phyloP scores from a whole-genome alignment of 1,140 invertebrate genomes.

The Chelonus insularis region DNA sequence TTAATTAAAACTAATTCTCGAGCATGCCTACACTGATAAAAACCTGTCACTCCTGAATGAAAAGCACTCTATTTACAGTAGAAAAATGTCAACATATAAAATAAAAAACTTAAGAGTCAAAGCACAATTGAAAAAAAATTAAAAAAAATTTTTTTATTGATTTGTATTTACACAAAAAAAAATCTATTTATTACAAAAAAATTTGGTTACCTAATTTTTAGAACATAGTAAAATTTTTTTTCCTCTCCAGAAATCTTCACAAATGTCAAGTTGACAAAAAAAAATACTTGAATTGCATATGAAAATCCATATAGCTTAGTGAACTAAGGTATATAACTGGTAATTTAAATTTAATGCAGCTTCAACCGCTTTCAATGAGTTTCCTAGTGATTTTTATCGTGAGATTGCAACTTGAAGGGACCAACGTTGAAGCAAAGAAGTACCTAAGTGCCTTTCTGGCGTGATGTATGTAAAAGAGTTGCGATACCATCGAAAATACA shows the following conservation, averaged over 20 bases:
- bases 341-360: slow-evolving; percentile 17
- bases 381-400: slow-evolving; percentile 17
- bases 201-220: too few species aligned
- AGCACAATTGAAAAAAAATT: too few species aligned
- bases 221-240: too few species aligned
- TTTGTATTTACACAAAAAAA: too few species aligned
- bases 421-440: not conserved
- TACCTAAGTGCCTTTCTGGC: not conserved
- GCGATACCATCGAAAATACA: not conserved
- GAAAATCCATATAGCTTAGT: not conserved
- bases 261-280: slow-evolving; percentile 5
- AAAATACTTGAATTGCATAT: slow-evolving; percentile 11
- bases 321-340: slow-evolving; percentile 1
- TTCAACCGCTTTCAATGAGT: slow-evolving; percentile 17
- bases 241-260: not conserved
- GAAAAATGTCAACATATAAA: too few species aligned
- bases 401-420: slow-evolving; percentile 20
- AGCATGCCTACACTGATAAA: too few species aligned
- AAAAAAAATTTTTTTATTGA: too few species aligned
- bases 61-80: too few species aligned
- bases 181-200: too few species aligned
- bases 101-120: too few species aligned
- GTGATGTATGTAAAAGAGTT: not conserved
- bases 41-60: too few species aligned
- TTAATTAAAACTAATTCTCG: too few species aligned